Conservation (phyloP, 1,140 invertebrate genomes). For the Eubasilissa regina region DNA sequence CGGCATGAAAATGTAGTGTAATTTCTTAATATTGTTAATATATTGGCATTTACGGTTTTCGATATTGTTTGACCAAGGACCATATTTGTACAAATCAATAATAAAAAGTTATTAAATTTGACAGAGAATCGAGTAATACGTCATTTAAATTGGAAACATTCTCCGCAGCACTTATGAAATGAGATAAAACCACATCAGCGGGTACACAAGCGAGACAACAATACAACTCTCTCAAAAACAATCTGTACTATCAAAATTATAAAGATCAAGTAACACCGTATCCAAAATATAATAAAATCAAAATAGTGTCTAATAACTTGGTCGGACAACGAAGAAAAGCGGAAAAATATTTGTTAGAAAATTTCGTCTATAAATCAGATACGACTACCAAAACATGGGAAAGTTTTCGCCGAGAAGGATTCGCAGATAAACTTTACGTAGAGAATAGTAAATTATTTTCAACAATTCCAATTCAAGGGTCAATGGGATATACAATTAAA, state of each 20-base stretch:
- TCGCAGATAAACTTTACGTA: background rate
- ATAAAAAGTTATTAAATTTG: too few relatives aligned
- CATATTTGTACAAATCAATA: too few relatives aligned
- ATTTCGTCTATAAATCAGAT: slow-evolving; percentile 3
- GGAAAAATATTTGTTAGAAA: slow-evolving; percentile 47
- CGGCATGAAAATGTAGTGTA: too few relatives aligned
- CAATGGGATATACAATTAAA: too few relatives aligned
- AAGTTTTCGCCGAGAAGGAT: background rate
- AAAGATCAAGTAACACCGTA: background rate
- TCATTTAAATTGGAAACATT: too few relatives aligned
- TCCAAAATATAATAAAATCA: background rate
- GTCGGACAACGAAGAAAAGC: slow-evolving; percentile 18
- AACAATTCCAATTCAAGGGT: too few relatives aligned
- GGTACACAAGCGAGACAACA: slow-evolving; percentile 3
- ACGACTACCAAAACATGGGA: slow-evolving; percentile 8
- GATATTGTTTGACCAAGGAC: too few relatives aligned
- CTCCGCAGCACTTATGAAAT: too few relatives aligned
- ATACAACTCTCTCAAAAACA: slow-evolving; percentile 12
- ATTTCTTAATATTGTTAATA: too few relatives aligned
- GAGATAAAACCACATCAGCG: slow-evolving; percentile 28
- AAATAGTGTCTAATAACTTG: slow-evolving; percentile 3
- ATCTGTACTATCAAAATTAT: background rate
- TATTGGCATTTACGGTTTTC: too few relatives aligned
- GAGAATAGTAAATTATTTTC: too few relatives aligned
- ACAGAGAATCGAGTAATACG: too few relatives aligned